Evolutionary conservation across 2,888 invertebrate species (phyloP).

Genomic region (Metallyticus violacea): DNA sequence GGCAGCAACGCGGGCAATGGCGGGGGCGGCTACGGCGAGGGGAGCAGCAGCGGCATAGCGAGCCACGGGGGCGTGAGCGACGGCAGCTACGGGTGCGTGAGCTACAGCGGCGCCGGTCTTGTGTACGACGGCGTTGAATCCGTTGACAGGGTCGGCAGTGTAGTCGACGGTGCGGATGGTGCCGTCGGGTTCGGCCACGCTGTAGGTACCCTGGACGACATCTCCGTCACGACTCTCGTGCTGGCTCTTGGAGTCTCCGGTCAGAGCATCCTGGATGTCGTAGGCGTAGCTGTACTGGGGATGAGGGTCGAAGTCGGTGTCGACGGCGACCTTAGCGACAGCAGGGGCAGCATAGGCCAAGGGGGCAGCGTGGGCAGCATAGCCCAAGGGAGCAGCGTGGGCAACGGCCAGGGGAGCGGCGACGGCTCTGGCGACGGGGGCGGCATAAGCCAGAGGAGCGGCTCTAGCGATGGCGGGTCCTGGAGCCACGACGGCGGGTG

Average conservation of each 20-base stretch:
- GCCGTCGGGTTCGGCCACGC: slow-evolving; percentile 34
- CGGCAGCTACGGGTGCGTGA: slow-evolving; percentile 22
- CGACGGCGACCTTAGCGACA: slow-evolving; percentile 24
- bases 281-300: slow-evolving; percentile 34
- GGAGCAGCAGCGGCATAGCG: slow-evolving; percentile 22
- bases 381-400: slow-evolving; percentile 19
- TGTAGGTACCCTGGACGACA: slow-evolving; percentile 34
- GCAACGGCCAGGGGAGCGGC: slow-evolving; percentile 22
- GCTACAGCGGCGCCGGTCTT: slow-evolving; percentile 16
- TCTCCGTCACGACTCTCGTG: slow-evolving; percentile 34
- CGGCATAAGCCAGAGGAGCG: slow-evolving; percentile 22
- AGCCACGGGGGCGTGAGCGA: slow-evolving; percentile 19
- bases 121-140: slow-evolving; percentile 36
- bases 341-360: slow-evolving; percentile 6
- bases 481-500: slow-evolving; percentile 27
- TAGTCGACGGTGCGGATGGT: slow-evolving; percentile 32
- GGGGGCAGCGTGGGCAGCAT: slow-evolving; percentile 15
- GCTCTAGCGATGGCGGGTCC: slow-evolving; percentile 18
- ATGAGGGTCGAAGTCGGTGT: slow-evolving; percentile 35
- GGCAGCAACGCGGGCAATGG: slow-evolving; percentile 13
- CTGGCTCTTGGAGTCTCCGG: slow-evolving; percentile 35
- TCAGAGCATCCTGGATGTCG: slow-evolving; percentile 34
- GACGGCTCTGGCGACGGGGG: slow-evolving; percentile 14
- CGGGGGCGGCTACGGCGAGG: slow-evolving; percentile 22
- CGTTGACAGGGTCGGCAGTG: slow-evolving; percentile 35